These are phyloP conservation scores for Turritopsis rubra DNA, from an alignment of 30 jellyfish, hydroid and myxozoan species.

Conservation along the genomic window DNA sequence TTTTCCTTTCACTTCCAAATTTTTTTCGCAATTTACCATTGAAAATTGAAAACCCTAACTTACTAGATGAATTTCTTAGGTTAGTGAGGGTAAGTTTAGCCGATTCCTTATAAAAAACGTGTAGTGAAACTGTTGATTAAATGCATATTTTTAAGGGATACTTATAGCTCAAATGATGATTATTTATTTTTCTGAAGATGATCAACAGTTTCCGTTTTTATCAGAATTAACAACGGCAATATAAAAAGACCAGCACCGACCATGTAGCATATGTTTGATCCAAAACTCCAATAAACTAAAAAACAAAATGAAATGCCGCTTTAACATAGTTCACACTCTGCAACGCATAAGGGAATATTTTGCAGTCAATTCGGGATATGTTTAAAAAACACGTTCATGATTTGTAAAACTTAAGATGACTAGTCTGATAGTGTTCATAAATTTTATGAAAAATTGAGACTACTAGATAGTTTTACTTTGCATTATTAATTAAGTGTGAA, in stretches of 20 bases:
- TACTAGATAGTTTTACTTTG: neutral
- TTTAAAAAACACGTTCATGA: no score
- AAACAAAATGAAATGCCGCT: conserved; percentile 29
- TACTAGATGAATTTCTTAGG: no score
- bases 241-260: conserved; percentile 73
- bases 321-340: neutral
- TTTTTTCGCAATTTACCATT: no score
- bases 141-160: no score
- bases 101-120: no score
- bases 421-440: no score
- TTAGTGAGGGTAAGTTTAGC: no score
- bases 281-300: conserved; percentile 92
- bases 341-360: neutral
- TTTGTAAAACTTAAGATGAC: no score
- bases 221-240: conserved; percentile 49
- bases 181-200: neutral
- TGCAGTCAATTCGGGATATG: neutral
- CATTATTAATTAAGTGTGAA: neutral
- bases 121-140: no score
- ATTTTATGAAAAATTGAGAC: no score
- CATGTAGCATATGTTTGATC: conserved; percentile 63
- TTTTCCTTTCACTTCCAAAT: no score
- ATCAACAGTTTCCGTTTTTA: neutral
- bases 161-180: neutral
- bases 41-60: no score